Evolutionary conservation across 2,888 invertebrate genomes (phyloP), one percentile per base, ranked within the genome.

Genomic region (Phengaris alcon): DNA sequence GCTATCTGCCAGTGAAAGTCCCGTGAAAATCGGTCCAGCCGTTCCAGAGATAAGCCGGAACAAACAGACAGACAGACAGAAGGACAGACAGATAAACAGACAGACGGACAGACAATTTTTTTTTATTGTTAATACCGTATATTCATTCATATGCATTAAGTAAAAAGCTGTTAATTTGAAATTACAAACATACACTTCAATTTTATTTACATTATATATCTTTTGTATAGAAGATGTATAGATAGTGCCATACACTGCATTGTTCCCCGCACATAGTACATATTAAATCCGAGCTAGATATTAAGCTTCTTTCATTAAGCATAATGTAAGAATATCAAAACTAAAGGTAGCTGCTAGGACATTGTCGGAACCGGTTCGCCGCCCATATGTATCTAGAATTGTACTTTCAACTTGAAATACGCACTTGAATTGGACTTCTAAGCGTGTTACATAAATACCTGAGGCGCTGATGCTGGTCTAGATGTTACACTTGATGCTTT

Each of bases 351-450:
- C 82, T 84, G 90, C 82, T 84, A 85, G 89, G 89, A 89, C 90
- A 85, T 88, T 88, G 90, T 79, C 84, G 87, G 80, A 79, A 90
- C 91, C 90, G 91, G 91, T 91, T 90, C 84, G 10, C 12, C 64
- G n/a, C 69, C n/a, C 69, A 48, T 69, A 69, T 46, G 69, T 69
- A 69, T 69, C 69, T 69, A 69, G n/a, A 69, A 69, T 46, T 69
- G 15, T 69, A 69, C 69, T 69, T 48, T 7, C 59, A 48, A 69
- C 69, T 69, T 69, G 46, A 69, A 48, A 69, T 69, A 69, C 69
- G 64, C 69, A 48, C 48, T 48, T 48, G 15, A 69, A 69, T 69
- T 69, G 69, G 69, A 64, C 64, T 48, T n/a, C 48, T n/a, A 9
- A 48, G 44, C 64, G 35, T 64, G 64, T 35, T 35, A 44, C 12